phyloP scores from a whole-genome alignment of 1,140 invertebrate genomes.

The Trichonephila inaurata region DNA sequence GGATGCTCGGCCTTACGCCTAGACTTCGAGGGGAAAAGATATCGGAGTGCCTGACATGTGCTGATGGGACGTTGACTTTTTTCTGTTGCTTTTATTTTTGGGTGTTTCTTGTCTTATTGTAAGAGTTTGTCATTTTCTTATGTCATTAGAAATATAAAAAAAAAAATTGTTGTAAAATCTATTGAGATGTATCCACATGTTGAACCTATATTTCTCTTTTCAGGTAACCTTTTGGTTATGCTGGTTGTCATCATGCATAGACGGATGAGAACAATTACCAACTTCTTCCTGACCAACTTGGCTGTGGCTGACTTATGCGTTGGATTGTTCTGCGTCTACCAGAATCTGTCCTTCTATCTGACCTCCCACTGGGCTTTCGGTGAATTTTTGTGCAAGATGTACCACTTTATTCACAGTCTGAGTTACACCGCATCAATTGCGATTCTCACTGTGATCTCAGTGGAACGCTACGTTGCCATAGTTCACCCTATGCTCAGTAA shows the following conservation, averaged over 20 bases:
- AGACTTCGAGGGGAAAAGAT: too few relatives aligned
- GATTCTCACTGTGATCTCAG: constrained; percentile 89
- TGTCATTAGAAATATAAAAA: too few relatives aligned
- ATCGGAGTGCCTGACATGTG: too few relatives aligned
- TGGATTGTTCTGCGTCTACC: constrained; percentile 91
- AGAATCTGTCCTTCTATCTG: constrained; percentile 89
- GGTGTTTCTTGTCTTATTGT: too few relatives aligned
- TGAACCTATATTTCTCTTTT: constrained; percentile 78
- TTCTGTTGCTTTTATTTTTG: too few relatives aligned
- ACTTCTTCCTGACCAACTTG: constrained; percentile 91
- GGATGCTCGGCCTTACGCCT: too few relatives aligned
- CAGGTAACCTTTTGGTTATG: constrained; percentile 91
- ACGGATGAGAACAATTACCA: constrained; percentile 89
- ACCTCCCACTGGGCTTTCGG: constrained; percentile 89
- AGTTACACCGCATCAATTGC: constrained; percentile 91
- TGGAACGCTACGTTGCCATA: constrained; percentile 91
- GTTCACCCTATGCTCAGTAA: constrained; percentile 90
- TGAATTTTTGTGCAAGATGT: constrained; percentile 90
- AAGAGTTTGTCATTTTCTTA: too few relatives aligned
- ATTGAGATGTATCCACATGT: too few relatives aligned
- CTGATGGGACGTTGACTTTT: too few relatives aligned
- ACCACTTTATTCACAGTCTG: constrained; percentile 89
- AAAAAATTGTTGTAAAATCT: too few relatives aligned
- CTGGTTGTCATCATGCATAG: constrained; percentile 89
- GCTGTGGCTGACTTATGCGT: constrained; percentile 92